phyloP scores from a whole-genome alignment of 2,113 vertebrate genomes.

The Poicephalus gulielmi region DNA sequence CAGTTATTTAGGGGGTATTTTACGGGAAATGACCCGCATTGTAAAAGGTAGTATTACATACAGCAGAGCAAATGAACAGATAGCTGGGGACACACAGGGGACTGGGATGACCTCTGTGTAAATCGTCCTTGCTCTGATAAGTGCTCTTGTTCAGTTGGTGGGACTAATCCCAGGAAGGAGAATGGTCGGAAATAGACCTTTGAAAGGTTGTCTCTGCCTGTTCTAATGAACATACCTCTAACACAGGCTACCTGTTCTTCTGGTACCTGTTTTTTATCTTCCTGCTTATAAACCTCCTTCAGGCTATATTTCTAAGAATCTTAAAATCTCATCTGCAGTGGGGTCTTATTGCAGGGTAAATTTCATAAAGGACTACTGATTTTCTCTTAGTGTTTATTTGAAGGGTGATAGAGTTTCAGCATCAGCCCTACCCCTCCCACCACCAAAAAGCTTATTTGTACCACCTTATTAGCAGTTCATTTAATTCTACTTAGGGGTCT shows the following conservation, averaged over 20 bases:
- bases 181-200: neutral
- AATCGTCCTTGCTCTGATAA: neutral
- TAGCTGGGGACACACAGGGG: neutral
- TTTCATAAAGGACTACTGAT: neutral
- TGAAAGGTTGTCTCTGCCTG: neutral
- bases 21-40: neutral
- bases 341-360: neutral
- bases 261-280: neutral
- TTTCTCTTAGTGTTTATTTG: neutral
- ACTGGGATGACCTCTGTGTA: neutral
- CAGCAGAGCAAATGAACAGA: neutral
- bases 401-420: neutral
- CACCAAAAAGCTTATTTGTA: neutral
- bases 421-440: neutral
- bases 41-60: neutral
- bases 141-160: neutral
- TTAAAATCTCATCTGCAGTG: slow-evolving; percentile 14
- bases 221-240: neutral
- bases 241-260: neutral
- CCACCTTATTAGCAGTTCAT: neutral
- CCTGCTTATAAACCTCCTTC: neutral
- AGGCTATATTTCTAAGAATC: neutral
- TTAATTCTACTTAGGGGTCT: neutral
- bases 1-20: neutral
- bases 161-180: neutral